Conservation (phyloP, 2,797 vertebrate genomes). For the Pipistrellus pygmaeus region DNA sequence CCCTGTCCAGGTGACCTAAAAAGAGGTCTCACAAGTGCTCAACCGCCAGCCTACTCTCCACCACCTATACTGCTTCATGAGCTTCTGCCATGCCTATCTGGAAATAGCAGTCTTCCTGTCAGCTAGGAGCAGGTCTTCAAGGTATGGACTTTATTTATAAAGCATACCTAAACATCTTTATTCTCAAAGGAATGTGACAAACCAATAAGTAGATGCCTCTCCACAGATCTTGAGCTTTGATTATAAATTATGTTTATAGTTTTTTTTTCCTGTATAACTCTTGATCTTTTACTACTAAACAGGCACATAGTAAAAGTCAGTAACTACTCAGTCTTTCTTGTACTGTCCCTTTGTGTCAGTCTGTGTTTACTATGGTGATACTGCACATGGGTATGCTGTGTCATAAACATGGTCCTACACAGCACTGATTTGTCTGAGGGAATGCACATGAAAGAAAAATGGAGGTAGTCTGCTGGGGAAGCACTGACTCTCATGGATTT, state of each 20-base stretch:
- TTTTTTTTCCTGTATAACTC: background rate
- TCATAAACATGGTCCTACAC: too few relatives aligned
- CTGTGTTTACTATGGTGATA: background rate
- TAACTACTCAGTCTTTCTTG: background rate
- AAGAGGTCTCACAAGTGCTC: background rate
- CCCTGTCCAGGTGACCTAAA: background rate
- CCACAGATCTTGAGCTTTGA: background rate
- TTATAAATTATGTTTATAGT: slow-evolving; percentile 47
- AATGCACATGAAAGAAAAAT: too few relatives aligned
- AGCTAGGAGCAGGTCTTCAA: background rate
- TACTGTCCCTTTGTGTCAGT: background rate
- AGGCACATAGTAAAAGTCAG: background rate
- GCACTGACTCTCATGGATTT: too few relatives aligned
- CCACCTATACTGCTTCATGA: background rate
- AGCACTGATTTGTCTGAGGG: too few relatives aligned
- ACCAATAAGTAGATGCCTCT: background rate
- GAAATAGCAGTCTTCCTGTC: background rate
- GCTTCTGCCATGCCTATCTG: background rate
- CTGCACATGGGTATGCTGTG: background rate
- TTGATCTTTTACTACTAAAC: background rate
- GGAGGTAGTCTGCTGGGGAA: too few relatives aligned
- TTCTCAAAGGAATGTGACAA: slow-evolving; percentile 46
- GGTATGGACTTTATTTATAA: background rate
- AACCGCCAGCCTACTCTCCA: too few relatives aligned
- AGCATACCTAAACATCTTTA: background rate